These are phyloP conservation scores for Catalaphyllia jardinei DNA, from an alignment of 64 coral and sea anemone species.

Conservation along the genomic window DNA sequence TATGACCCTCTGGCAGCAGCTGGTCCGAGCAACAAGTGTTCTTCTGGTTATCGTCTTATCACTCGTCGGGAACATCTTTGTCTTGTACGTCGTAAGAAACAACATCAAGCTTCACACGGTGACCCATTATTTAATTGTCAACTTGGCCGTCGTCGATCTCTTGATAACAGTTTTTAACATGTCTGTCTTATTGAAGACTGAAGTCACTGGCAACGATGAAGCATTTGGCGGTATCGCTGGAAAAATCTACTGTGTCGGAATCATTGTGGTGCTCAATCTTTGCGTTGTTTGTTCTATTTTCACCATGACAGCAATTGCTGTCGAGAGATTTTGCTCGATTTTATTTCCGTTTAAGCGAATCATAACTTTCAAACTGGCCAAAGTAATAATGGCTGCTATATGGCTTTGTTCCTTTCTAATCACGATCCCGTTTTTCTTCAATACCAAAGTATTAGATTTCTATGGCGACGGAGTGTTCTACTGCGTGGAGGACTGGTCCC, in stretches of 20 bases:
- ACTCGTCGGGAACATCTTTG: conserved; percentile 18
- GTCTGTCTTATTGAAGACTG: conserved; percentile 12
- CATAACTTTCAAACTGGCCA: conserved; percentile 37
- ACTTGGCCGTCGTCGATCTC: conserved; percentile 34
- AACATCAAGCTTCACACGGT: conserved; percentile 28
- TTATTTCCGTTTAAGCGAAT: conserved; percentile 51
- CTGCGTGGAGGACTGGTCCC: conserved; percentile 53
- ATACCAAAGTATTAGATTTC: conserved; percentile 5
- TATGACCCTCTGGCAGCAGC: neutral
- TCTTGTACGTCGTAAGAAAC: conserved; percentile 22
- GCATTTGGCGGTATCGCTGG: conserved; percentile 34
- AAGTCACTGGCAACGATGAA: neutral
- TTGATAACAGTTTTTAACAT: conserved; percentile 55
- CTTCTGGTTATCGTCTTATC: neutral
- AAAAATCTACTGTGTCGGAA: conserved; percentile 30
- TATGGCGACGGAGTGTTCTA: conserved; percentile 20
- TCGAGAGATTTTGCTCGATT: conserved; percentile 52
- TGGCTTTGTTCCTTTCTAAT: conserved; percentile 34
- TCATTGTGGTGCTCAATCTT: conserved; percentile 11
- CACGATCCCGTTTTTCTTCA: conserved; percentile 34
- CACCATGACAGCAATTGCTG: conserved; percentile 35
- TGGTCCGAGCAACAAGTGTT: neutral
- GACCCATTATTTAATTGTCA: conserved; percentile 49
- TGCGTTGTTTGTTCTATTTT: conserved; percentile 28
- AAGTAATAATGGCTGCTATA: conserved; percentile 15